Conservation (phyloP, 2,888 invertebrate genomes). For the Aspidiotus rigidus region DNA sequence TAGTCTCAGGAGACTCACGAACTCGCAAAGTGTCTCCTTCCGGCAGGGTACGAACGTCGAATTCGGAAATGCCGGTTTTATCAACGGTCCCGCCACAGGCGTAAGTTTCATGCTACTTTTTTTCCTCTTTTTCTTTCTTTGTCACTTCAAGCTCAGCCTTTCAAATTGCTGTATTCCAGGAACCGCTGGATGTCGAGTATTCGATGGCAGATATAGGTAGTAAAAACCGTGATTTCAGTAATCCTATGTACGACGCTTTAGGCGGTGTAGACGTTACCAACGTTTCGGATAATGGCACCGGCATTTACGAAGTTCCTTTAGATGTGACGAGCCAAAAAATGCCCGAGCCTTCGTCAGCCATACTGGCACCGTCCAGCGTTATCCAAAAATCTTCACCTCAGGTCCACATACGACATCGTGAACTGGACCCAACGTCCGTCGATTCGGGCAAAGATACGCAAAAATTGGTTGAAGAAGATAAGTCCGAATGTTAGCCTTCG, state of each 20-base stretch:
- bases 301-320: conserved; percentile 73
- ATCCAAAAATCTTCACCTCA: conserved; percentile 68
- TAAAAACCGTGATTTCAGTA: conserved; percentile 86
- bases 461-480: conserved; percentile 80
- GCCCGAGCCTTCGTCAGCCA: conserved; percentile 47
- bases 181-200: conserved; percentile 68
- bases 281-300: conserved; percentile 42
- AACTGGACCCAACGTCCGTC: conserved; percentile 68
- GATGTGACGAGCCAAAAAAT: conserved; percentile 54
- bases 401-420: conserved; percentile 62
- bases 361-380: conserved; percentile 69
- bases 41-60: conserved; percentile 88
- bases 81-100: conserved; percentile 44
- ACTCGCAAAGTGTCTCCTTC: conserved; percentile 85
- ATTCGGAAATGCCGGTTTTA: conserved; percentile 53
- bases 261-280: conserved; percentile 41
- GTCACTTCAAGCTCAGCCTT: background rate
- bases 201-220: conserved; percentile 64
- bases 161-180: conserved; percentile 41
- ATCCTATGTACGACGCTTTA: conserved; percentile 91
- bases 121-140: background rate
- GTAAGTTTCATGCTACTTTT: conserved; percentile 39
- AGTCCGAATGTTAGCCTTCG: conserved; percentile 46
- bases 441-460: conserved; percentile 89
- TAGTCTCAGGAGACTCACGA: conserved; percentile 66